Base-by-base conservation (phyloP, 64 coral and sea anemone genomes). In the Montipora foliosa region DNA sequence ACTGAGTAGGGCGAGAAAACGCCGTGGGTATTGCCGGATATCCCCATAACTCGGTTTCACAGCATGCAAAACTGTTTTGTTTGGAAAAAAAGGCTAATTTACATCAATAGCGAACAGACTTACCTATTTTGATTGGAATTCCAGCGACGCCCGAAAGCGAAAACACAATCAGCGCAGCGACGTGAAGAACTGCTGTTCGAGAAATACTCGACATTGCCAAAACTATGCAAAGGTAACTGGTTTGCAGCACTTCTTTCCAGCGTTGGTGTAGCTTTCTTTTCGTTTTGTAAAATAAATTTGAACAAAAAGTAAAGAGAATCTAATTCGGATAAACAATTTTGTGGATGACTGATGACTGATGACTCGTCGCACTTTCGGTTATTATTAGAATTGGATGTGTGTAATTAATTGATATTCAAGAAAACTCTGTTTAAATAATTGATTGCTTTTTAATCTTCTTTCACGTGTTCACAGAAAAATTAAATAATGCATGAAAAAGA, bases 61-160 rank as follows among this genome's bases (percentile, higher is more conserved):
- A 64, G 61, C 61, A 14, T 16, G 61, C 9, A 64, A 64, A 64
- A 64, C 14, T 16, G 61, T 77, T 77, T 47, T 47, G 29, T 77
- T 77, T 77, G 37, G 75, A 47, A 47, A 77, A 74, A 11, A 76
- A 7, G 71, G 29, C 45, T 76, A 14, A 76, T 76, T 64, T 14
- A 15, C 6, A 64, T 64, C 11, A 15, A 64, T 64, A 76, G 20
- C 14, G 46, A 47, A 76, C 25, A 46, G 37, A 14, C 82, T 86
- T 50, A 86, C 82, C 82, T 70, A 86, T 86, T 86, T 72, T 48
- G 47, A 86, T 86, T 12, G 16, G 13, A 17, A 46, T 86, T 4
- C 64, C 14, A 47, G 76, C 45, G 13, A 0, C n/a, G 45, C 17
- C 66, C 71, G 45, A 68, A 8, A 15, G 10, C 45, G 44, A 9